Evolutionary conservation across 2,113 vertebrate species (phyloP), one percentile per base, ranked within the genome.

Genomic region (Machaerirhynchus nigripectus): DNA sequence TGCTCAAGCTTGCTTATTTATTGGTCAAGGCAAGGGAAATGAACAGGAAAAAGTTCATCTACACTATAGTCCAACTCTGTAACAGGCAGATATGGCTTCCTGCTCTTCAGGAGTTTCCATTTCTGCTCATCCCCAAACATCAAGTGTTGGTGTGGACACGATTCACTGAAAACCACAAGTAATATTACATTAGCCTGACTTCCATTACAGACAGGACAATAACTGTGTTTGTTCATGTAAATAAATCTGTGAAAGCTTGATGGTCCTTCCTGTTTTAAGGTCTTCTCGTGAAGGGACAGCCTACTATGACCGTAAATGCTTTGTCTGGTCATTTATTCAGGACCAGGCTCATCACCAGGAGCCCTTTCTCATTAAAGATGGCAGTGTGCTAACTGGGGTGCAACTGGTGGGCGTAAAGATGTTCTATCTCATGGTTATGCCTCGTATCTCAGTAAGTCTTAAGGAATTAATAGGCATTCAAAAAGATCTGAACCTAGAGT

Each of bases 1-100:
- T 82, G 44, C 83, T 90, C 65, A 56, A 49, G 56, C 55, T 89
- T 92, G 21, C 65, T 84, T 92, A 81, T 93, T 92, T 90, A 92
- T 92, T 92, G 85, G 47, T 79, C 65, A 95, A 93, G 76, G 50
- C 64, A 75, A 78, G 31, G 39, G 53, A 94, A 94, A 92, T 89
- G 61, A 84, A 76, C 11, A 78, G 64, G 60, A 60, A 90, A 94
- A 96, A 84, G 76, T 20, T 28, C 37, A 69, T 46, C 56, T 68
- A 61, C 15, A 44, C 71, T 87, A 21, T 31, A 78, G 53, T 42
- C 19, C 16, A 53, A 4, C 23, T 49, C 56, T 87, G 20, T 88
- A 68, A 61, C 21, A 81, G 21, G 39, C 35, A 84, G 39, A 52
- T 74, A 59, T 4, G 3, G 8, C 20, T 96, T 89, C 11, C 31